Evolutionary conservation across 2,113 vertebrate genomes (phyloP).

Genomic region (Pseudorasbora parva): DNA sequence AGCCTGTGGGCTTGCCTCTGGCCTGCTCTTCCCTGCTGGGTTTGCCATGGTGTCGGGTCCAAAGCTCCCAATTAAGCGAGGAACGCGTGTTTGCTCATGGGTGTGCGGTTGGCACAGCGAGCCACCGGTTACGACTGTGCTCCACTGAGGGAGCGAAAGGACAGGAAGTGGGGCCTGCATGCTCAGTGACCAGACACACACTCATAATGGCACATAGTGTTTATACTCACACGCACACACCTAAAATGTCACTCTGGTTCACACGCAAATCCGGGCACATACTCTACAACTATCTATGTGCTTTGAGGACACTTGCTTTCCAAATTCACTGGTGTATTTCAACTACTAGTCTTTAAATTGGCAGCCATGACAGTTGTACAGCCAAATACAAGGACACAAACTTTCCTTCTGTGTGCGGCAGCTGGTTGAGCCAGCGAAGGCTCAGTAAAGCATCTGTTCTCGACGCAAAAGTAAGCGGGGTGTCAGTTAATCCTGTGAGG

Average conservation of each 20-base stretch:
- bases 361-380: background rate
- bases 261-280: background rate
- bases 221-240: background rate
- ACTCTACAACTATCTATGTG: background rate
- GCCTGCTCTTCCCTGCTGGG: constrained; percentile 51
- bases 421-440: background rate
- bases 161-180: background rate
- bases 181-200: background rate
- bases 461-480: background rate
- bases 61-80: constrained; percentile 36
- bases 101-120: background rate
- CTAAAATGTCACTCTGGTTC: background rate
- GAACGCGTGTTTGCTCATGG: constrained; percentile 15
- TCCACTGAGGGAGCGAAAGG: background rate
- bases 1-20: constrained; percentile 38
- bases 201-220: background rate
- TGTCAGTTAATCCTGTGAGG: constrained; percentile 28
- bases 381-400: constrained; percentile 21
- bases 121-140: background rate
- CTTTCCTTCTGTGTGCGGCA: background rate
- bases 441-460: constrained; percentile 20
- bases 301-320: background rate
- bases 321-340: constrained; percentile 17
- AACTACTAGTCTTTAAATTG: constrained; percentile 11
- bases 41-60: constrained; percentile 22